Evolutionary conservation across 1,140 invertebrate genomes (phyloP).

Genomic region (Triops cancriformis): DNA sequence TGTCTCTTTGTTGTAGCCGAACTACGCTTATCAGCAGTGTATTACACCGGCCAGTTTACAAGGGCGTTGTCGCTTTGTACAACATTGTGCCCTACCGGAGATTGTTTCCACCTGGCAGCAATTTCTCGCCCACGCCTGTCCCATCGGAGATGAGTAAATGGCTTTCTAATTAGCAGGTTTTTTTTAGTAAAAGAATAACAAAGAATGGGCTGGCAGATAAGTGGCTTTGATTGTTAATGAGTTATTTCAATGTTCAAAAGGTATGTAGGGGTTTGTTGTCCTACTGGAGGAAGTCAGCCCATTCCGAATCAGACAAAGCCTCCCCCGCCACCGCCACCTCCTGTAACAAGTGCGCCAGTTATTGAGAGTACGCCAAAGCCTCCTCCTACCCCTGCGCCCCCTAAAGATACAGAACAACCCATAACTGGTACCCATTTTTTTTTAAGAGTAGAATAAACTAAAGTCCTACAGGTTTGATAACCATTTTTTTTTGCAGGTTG

Average conservation of each 20-base stretch:
- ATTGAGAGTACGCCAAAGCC: neutral
- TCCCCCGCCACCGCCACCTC: neutral
- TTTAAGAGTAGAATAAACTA: neutral
- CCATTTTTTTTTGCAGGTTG: constrained; percentile 46
- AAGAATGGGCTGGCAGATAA: neutral
- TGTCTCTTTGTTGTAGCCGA: constrained; percentile 23
- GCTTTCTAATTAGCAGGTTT: neutral
- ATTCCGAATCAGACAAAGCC: neutral
- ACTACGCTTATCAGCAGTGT: constrained; percentile 25
- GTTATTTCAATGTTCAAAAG: neutral
- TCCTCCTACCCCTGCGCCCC: neutral
- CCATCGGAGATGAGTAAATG: constrained; percentile 28
- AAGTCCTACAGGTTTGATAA: neutral
- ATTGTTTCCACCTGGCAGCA: constrained; percentile 21
- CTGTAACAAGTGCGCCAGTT: constrained; percentile 12
- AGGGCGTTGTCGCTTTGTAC: constrained; percentile 26
- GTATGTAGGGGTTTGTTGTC: constrained; percentile 28
- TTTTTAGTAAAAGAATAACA: too few relatives aligned
- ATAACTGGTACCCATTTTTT: neutral
- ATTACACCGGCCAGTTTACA: constrained; percentile 21
- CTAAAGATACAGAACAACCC: neutral
- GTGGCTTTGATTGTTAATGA: neutral
- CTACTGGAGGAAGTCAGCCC: constrained; percentile 15
- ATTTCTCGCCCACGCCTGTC: constrained; percentile 26
- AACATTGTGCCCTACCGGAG: constrained; percentile 24